Evolutionary conservation across 2,113 vertebrate species (phyloP).

Genomic region (Triplophysa dalaica): DNA sequence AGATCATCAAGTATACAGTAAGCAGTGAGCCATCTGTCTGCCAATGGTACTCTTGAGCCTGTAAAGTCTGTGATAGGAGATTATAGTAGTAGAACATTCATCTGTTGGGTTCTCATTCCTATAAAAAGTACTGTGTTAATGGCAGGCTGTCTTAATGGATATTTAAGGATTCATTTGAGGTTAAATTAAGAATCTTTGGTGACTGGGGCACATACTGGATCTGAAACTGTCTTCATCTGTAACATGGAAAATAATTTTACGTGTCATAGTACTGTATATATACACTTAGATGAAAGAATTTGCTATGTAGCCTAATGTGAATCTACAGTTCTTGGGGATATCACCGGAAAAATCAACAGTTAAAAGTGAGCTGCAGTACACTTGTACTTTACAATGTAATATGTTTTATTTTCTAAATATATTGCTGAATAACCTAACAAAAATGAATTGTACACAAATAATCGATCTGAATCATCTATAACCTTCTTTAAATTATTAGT

Average conservation of each 20-base stretch:
- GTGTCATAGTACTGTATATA: background rate
- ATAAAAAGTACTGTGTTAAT: conserved; percentile 9
- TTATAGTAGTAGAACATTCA: background rate
- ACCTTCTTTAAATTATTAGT: background rate
- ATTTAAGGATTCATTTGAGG: conserved; percentile 25
- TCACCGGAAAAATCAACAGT: too few species aligned
- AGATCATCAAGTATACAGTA: conserved; percentile 14
- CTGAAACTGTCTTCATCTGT: background rate
- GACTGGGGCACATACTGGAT: background rate
- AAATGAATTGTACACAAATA: too few species aligned
- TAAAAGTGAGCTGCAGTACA: too few species aligned
- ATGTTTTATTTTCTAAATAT: too few species aligned
- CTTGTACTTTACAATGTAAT: too few species aligned
- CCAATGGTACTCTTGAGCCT: conserved; percentile 1
- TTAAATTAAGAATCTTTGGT: conserved; percentile 3
- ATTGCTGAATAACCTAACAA: too few species aligned
- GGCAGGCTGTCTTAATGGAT: conserved; percentile 3
- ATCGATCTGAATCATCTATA: too few species aligned
- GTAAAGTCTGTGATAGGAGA: conserved; percentile 1
- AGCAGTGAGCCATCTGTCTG: background rate
- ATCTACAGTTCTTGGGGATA: too few species aligned
- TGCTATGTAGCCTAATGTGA: background rate
- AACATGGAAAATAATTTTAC: background rate
- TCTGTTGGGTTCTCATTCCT: background rate
- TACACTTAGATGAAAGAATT: background rate